Conservation (phyloP, 2,888 invertebrate genomes). For the Drosophila villosipedis region DNA sequence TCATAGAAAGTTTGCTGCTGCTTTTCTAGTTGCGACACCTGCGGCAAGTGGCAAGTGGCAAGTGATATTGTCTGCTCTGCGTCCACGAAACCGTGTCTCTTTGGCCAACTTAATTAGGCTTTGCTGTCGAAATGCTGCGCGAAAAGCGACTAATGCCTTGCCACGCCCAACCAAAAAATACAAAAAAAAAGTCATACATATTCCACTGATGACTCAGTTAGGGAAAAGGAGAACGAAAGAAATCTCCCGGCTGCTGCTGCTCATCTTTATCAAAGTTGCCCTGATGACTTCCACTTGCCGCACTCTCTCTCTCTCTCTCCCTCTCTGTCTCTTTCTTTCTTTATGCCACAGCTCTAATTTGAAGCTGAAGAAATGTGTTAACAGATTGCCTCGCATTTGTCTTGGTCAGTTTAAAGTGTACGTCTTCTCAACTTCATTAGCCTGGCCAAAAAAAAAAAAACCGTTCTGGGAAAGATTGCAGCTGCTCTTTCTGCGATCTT, state of each 20-base stretch:
- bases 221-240: constrained; percentile 2
- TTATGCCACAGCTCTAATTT: constrained; percentile 58
- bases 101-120: constrained; percentile 68
- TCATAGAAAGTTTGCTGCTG: constrained; percentile 70
- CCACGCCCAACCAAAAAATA: constrained; percentile 56
- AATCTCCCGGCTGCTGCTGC: constrained; percentile 8
- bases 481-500: constrained; percentile 15
- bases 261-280: constrained; percentile 35
- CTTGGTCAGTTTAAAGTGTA: constrained; percentile 70
- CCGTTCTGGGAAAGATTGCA: constrained; percentile 37
- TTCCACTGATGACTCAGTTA: constrained; percentile 55
- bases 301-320: neutral
- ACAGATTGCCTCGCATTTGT: constrained; percentile 70
- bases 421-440: constrained; percentile 72
- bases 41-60: constrained; percentile 27
- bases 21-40: constrained; percentile 56
- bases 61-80: constrained; percentile 26
- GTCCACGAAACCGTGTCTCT: constrained; percentile 8
- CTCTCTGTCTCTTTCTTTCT: neutral
- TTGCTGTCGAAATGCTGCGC: constrained; percentile 57
- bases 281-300: constrained; percentile 28
- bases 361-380: constrained; percentile 29
- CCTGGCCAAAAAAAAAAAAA: constrained; percentile 21
- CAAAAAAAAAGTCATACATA: neutral
- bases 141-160: constrained; percentile 58